These are phyloP conservation scores for Myoxocephalus aenaeus DNA, from an alignment of 2,797 vertebrate species.

Conservation along the genomic window DNA sequence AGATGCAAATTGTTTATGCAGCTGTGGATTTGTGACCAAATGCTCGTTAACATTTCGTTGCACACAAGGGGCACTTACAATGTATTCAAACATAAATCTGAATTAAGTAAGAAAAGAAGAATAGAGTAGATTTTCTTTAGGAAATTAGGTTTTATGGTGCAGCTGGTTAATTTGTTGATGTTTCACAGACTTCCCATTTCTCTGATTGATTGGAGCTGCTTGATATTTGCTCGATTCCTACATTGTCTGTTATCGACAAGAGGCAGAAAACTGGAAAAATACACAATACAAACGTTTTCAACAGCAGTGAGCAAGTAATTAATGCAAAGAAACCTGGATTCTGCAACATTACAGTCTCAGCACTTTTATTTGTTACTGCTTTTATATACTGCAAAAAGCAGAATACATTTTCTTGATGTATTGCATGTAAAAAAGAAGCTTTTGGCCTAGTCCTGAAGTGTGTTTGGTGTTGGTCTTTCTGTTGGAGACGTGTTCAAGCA, in stretches of 20 bases:
- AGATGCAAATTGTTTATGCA: constrained; percentile 15
- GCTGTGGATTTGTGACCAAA: constrained; percentile 11
- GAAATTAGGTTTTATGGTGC: not conserved
- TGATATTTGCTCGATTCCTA: not conserved
- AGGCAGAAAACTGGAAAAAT: not conserved
- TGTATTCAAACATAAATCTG: not conserved
- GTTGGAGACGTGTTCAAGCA: constrained; percentile 41
- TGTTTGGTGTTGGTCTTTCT: constrained; percentile 7
- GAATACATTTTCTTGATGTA: not conserved
- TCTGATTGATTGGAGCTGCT: not conserved
- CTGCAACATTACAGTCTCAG: not conserved
- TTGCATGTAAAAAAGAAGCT: not conserved
- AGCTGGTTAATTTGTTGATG: not conserved
- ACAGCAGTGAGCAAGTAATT: not conserved
- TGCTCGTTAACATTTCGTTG: constrained; percentile 9
- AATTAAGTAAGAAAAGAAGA: not conserved
- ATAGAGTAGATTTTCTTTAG: no score
- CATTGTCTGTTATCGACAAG: not conserved
- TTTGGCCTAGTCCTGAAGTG: not conserved
- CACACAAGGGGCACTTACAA: not conserved
- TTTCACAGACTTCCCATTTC: not conserved
- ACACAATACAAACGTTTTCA: not conserved
- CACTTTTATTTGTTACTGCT: no score
- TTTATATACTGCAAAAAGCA: not conserved
- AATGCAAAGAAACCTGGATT: not conserved